Base-by-base conservation (phyloP, 2,888 invertebrate genomes). In the Caenorhabditis becei region DNA sequence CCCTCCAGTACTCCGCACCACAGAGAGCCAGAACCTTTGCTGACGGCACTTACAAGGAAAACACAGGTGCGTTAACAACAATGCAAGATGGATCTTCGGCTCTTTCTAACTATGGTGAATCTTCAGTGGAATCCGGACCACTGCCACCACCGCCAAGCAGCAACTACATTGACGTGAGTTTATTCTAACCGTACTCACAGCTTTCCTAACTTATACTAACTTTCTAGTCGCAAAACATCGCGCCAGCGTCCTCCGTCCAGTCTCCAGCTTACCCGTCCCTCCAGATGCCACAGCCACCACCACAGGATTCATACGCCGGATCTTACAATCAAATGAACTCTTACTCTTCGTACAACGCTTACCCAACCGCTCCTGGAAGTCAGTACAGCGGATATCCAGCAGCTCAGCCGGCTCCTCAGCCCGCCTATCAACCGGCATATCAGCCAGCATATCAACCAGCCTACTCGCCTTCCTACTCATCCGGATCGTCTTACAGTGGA, bases 141-240 rank as follows among this genome's bases (percentile, higher is more conserved):
- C 58, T 78, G 26, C 82, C 82, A 18, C 78, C 82, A 35, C 72
- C 82, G 58, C 67, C 72, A 10, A 69, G 66, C 56, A 47, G 77
- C 54, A 61, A 35, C 47, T 75, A 70, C 65, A 80, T 75, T n/a
- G 75, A 80, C 41, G 74, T 74, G 32, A 70, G 72, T 74, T 49
- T 41, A 1, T 7, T 18, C 47, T 67, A 77, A 70, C 65, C 20
- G 14, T 53, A 8, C 11, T 18, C 4, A 49, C 18, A 23, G 16
- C 10, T 28, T 10, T 16, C 54, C 66, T 75, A 65, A 74, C 62
- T 41, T 28, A 11, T 61, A 75, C 65, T 77, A 71, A 66, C 54
- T 54, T 59, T 80, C 23, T 65, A 80, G 70, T 80, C 80, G n/a
- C 80, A 80, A 51, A 80, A 80, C 53, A 62, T 80, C 61, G 80